Base-by-base conservation (phyloP, 2,113 vertebrate species). In the Nasalis larvatus region DNA sequence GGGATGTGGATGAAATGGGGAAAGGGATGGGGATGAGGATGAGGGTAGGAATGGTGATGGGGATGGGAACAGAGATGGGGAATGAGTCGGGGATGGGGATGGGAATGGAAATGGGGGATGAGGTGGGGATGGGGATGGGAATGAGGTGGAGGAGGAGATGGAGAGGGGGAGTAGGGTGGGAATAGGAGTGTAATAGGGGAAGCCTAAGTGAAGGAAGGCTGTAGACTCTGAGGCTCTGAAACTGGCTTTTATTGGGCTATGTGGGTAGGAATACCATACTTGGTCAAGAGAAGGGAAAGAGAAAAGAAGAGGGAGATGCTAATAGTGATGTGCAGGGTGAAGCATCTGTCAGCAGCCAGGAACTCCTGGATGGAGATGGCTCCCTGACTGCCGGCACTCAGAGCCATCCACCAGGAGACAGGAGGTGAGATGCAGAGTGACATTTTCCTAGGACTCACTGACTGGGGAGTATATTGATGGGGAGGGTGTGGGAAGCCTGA, bases 291-390 rank as follows among this genome's bases (percentile, higher is more conserved):
- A 20, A 32, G 47, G 49, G 45, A 35, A 21, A 9, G 84, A 10
- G 73, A 21, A 9, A 83, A 10, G 73, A 37, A 4, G 2, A 1
- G 23, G 9, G 52, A 17, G 54, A 13, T 1, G 8, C 1, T 3
- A 32, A 5, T 1, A 2, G 68, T 1, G 77, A 32, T 0, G 0
- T 1, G 3, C 3, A n/a, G 8, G 12, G 8, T 2, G 81, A 63
- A 37, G 69, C 54, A 0, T 6, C 78, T 47, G 0, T 3, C 20
- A 18, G 42, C 27, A 58, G 86, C 71, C 30, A 1, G 71, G 37
- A 30, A 1, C 42, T 20, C 54, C 69, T 4, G 3, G 49, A 47
- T 45, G 25, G 6, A 35, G 35, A 45, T 77, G 2, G 32, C 32
- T n/a, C 35, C 12, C 92, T 8, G 66, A 35, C 35, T 14, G 32